Evolutionary conservation across 2,113 vertebrate species (phyloP).

Genomic region (Oreochromis spilurus): DNA sequence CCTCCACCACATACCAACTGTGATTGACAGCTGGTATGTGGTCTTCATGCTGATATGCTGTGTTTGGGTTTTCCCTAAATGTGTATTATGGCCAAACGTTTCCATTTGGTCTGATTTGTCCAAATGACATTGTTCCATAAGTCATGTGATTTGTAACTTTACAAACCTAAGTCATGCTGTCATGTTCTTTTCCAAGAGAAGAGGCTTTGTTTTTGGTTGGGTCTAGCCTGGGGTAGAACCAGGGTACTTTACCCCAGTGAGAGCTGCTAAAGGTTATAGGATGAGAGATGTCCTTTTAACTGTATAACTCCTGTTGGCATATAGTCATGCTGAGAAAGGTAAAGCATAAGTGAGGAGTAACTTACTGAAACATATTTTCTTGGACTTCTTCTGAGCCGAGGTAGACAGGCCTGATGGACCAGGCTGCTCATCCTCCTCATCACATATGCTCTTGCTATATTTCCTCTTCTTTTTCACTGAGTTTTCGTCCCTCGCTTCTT

Average conservation of each 20-base stretch:
- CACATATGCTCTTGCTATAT: background rate
- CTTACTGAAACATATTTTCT: constrained; percentile 37
- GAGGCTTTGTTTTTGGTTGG: background rate
- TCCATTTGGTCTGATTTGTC: background rate
- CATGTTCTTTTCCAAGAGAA: background rate
- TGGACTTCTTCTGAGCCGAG: background rate
- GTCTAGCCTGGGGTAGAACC: background rate
- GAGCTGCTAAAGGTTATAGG: background rate
- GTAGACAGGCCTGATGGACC: constrained; percentile 38
- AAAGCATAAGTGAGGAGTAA: background rate
- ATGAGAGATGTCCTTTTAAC: background rate
- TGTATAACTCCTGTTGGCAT: background rate
- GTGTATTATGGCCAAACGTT: background rate
- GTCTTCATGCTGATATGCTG: too few relatives aligned
- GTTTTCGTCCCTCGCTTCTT: background rate
- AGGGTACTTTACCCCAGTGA: background rate
- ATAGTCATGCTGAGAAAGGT: background rate
- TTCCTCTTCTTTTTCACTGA: background rate
- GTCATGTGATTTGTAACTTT: background rate
- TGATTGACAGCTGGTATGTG: background rate
- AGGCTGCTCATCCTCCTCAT: constrained; percentile 26
- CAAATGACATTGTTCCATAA: background rate
- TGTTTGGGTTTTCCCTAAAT: background rate
- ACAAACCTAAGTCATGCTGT: background rate
- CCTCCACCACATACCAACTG: background rate